Evolutionary conservation across 2,113 vertebrate genomes (phyloP).

Genomic region (Merops nubicus): DNA sequence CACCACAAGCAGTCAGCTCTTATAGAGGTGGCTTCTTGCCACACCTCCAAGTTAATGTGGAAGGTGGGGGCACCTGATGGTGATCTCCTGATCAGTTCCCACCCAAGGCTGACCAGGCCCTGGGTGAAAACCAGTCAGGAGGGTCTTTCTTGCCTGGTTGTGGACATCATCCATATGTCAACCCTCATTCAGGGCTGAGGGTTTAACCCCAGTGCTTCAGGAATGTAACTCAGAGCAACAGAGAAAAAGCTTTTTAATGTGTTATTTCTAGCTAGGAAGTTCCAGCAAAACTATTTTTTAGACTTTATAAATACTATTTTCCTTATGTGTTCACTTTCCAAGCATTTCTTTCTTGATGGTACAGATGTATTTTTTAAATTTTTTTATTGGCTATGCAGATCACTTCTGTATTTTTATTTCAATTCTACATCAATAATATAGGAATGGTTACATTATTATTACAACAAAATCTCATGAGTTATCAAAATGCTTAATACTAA

Average conservation of each 20-base stretch:
- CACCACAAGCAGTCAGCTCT: too few species aligned
- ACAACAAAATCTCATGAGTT: background rate
- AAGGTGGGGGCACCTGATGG: too few species aligned
- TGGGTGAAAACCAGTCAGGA: too few species aligned
- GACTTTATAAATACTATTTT: background rate
- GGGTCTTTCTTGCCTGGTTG: too few species aligned
- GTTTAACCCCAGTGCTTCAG: too few species aligned
- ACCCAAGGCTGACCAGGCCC: too few species aligned
- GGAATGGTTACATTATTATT: background rate
- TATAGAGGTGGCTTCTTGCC: too few species aligned
- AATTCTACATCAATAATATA: background rate
- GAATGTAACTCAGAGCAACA: background rate
- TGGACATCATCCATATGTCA: too few species aligned
- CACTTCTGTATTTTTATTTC: background rate
- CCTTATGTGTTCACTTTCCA: background rate
- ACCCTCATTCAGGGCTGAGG: too few species aligned
- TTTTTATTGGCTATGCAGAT: background rate
- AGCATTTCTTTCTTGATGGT: background rate
- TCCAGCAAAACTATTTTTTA: background rate
- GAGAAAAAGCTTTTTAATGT: background rate
- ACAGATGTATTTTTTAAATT: background rate
- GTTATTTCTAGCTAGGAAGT: background rate
- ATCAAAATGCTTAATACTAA: background rate
- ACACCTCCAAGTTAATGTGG: too few species aligned
- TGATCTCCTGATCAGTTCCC: too few species aligned